Conservation (phyloP, 2,113 vertebrate species). For the Brachyhypopomus gauderio region DNA sequence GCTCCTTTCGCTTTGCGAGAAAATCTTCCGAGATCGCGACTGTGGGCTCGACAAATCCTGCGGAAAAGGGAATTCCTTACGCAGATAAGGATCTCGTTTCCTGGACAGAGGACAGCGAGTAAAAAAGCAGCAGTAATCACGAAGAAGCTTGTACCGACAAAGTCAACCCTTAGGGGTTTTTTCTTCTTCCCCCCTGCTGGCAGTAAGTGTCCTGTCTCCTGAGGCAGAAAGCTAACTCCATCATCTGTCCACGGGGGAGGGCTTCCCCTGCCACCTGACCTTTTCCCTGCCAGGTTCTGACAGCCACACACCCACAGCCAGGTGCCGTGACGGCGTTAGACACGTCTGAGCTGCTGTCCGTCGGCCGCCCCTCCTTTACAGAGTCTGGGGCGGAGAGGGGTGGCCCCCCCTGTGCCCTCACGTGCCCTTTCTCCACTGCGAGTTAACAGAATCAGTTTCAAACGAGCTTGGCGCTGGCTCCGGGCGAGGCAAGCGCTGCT, state of each 20-base stretch:
- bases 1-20: constrained; percentile 24
- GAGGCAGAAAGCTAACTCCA: constrained; percentile 11
- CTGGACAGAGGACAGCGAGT: background rate
- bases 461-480: constrained; percentile 55
- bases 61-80: background rate
- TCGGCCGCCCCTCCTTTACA: constrained; percentile 35
- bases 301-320: constrained; percentile 53
- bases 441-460: constrained; percentile 37
- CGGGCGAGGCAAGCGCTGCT: constrained; percentile 9
- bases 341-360: constrained; percentile 50
- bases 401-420: constrained; percentile 9
- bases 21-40: constrained; percentile 8
- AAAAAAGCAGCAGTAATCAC: background rate
- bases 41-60: background rate
- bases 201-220: constrained; percentile 12
- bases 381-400: background rate
- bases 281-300: constrained; percentile 45
- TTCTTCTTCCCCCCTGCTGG: background rate
- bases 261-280: constrained; percentile 46
- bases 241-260: constrained; percentile 33
- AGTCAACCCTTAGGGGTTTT: background rate
- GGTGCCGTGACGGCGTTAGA: constrained; percentile 49
- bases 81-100: constrained; percentile 3
- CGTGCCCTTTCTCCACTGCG: constrained; percentile 27
- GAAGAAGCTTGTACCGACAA: background rate